Evolutionary conservation across 1,140 invertebrate genomes (phyloP).

Genomic region (Lepidotrigona ventralis): DNA sequence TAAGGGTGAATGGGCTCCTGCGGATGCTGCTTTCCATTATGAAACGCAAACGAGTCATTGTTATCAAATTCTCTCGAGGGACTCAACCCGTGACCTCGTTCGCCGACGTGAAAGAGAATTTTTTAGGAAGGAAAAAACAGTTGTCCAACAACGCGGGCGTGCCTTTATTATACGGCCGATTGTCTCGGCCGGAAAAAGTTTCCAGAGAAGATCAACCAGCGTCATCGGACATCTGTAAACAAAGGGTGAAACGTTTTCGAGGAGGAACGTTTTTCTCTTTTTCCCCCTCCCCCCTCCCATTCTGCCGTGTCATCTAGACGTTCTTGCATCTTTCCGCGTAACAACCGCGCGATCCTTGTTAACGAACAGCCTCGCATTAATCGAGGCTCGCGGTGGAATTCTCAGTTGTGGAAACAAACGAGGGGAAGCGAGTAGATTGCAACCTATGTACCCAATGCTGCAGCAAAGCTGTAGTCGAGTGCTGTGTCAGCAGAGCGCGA

Average conservation of each 20-base stretch:
- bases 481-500: conserved; percentile 46
- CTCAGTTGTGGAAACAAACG: neutral
- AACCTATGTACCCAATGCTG: neutral
- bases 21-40: neutral
- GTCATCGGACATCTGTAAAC: neutral
- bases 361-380: conserved; percentile 20
- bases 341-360: no score
- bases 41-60: conserved; percentile 24
- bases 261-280: no score
- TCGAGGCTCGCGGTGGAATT: neutral
- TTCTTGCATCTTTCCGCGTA: neutral
- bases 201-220: neutral
- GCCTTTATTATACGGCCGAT: neutral
- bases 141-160: neutral
- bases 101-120: conserved; percentile 11
- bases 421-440: conserved; percentile 4
- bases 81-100: neutral
- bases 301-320: neutral
- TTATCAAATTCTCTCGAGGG: conserved; percentile 32
- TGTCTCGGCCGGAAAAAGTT: neutral
- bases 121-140: conserved; percentile 17
- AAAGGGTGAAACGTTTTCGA: neutral
- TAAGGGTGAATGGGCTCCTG: neutral
- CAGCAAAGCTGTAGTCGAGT: conserved; percentile 13
- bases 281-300: neutral